Evolutionary conservation across 1,140 invertebrate genomes (phyloP).

Genomic region (Stegodyphus mimosarum): DNA sequence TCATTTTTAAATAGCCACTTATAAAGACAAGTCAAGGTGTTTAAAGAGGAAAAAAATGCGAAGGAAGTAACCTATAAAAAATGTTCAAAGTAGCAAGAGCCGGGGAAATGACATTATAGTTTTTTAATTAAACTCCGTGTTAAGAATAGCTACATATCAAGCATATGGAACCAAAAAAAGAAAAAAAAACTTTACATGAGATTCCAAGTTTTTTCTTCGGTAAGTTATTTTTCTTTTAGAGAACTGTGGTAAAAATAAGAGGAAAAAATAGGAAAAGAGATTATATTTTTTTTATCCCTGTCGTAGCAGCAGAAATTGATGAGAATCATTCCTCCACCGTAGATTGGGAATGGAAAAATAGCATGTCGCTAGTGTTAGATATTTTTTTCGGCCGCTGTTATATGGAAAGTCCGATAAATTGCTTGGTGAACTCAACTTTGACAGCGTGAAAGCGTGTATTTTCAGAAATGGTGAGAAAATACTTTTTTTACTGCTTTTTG

Average conservation of each 20-base stretch:
- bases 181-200: constrained; percentile 21
- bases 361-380: constrained; percentile 55
- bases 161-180: constrained; percentile 23
- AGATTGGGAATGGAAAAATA: constrained; percentile 61
- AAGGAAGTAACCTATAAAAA: neutral
- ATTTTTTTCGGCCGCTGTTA: constrained; percentile 52
- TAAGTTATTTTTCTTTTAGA: constrained; percentile 49
- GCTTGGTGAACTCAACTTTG: constrained; percentile 59
- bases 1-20: constrained; percentile 30
- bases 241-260: constrained; percentile 45
- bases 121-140: constrained; percentile 58
- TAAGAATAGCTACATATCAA: constrained; percentile 56
- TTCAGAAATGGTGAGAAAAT: constrained; percentile 57
- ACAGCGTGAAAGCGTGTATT: constrained; percentile 61
- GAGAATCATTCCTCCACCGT: constrained; percentile 55
- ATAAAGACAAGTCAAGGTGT: constrained; percentile 37
- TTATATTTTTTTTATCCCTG: constrained; percentile 42
- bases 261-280: constrained; percentile 44
- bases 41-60: constrained; percentile 34
- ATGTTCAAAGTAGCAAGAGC: constrained; percentile 23
- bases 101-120: constrained; percentile 54
- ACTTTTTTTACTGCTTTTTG: constrained; percentile 50
- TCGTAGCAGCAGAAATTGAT: constrained; percentile 59
- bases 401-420: constrained; percentile 61
- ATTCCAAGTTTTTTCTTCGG: constrained; percentile 13